Percentiles rank a stretch among this genome's conserved stretches.
These are phyloP conservation scores for Smittia aterrima DNA, from an alignment of 2,888 invertebrate species.

Conservation along the genomic window DNA sequence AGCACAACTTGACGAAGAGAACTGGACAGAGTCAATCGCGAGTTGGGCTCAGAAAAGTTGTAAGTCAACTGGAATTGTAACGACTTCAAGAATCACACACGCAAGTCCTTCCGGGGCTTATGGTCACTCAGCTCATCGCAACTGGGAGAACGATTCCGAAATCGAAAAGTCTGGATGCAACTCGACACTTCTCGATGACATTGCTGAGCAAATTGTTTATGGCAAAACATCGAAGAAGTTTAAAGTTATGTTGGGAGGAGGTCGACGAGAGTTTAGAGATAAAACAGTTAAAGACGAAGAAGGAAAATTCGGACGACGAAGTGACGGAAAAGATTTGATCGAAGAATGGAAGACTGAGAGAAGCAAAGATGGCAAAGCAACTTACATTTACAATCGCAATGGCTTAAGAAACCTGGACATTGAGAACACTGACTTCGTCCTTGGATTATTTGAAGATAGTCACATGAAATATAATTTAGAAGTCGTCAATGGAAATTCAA, in stretches of 20 bases:
- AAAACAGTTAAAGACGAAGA: slow-evolving; percentile 26
- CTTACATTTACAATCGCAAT: slow-evolving; percentile 56
- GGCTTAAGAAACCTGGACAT: slow-evolving; percentile 51
- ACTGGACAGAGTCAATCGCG: slow-evolving; percentile 61
- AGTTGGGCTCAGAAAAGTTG: slow-evolving; percentile 67
- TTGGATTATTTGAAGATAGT: slow-evolving; percentile 55
- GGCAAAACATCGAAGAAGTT: slow-evolving; percentile 65
- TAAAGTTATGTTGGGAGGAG: slow-evolving; percentile 59
- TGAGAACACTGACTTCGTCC: slow-evolving; percentile 54
- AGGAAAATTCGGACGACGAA: slow-evolving; percentile 50
- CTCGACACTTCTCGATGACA: slow-evolving; percentile 61
- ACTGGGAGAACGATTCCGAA: slow-evolving; percentile 66
- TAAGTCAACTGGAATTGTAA: slow-evolving; percentile 66
- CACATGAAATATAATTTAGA: slow-evolving; percentile 60
- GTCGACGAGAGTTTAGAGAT: slow-evolving; percentile 48
- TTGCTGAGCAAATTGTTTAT: slow-evolving; percentile 67
- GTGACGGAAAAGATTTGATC: slow-evolving; percentile 62
- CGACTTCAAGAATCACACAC: slow-evolving; percentile 74
- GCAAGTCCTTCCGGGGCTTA: slow-evolving; percentile 63
- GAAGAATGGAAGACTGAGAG: slow-evolving; percentile 62
- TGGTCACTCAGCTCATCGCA: slow-evolving; percentile 66
- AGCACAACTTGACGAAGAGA: slow-evolving; percentile 56
- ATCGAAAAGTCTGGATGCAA: slow-evolving; percentile 59
- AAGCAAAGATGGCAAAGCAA: slow-evolving; percentile 50
- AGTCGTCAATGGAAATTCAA: slow-evolving; percentile 46